Percentiles rank a stretch among this genome's conserved stretches.
phyloP scores from a whole-genome alignment of 2,888 invertebrate genomes.

The Stenodema calcarata region DNA sequence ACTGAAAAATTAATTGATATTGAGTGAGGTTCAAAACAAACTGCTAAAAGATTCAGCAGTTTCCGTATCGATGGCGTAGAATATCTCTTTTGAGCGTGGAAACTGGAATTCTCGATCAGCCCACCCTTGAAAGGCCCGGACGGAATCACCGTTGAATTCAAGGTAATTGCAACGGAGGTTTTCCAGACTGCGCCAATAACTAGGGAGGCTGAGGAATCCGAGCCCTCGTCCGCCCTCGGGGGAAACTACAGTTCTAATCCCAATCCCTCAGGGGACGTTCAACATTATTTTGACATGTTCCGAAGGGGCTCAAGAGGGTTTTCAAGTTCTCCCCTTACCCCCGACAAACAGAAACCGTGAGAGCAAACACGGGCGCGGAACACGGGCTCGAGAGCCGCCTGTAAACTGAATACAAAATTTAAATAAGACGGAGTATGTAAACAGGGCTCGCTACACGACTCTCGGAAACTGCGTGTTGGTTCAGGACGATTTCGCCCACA shows the following conservation, averaged over 20 bases:
- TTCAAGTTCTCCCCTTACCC: neutral
- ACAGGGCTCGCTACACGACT: neutral
- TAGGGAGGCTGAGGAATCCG: too few relatives aligned
- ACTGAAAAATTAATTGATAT: too few relatives aligned
- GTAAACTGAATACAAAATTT: neutral
- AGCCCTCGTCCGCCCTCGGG: too few relatives aligned
- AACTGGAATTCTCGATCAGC: too few relatives aligned
- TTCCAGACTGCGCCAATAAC: too few relatives aligned
- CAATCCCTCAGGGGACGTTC: conserved; percentile 37
- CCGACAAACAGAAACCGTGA: neutral
- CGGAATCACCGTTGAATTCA: too few relatives aligned
- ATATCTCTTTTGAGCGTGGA: too few relatives aligned
- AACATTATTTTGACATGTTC: conserved; percentile 42
- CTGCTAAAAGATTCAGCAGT: too few relatives aligned
- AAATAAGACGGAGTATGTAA: neutral
- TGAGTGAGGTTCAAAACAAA: too few relatives aligned
- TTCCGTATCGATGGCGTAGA: too few relatives aligned
- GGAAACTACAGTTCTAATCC: conserved; percentile 3
- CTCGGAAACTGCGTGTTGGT: neutral
- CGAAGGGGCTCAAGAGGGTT: neutral
- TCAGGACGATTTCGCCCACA: neutral
- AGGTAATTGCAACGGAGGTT: too few relatives aligned
- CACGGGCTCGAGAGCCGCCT: neutral
- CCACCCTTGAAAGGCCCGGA: too few relatives aligned
- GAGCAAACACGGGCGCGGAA: neutral